A percentile compares a stretch with the other conserved stretches of the same genome.
phyloP scores from a whole-genome alignment of 92 coral and sea anemone genomes.

The Desmophyllum pertusum region DNA sequence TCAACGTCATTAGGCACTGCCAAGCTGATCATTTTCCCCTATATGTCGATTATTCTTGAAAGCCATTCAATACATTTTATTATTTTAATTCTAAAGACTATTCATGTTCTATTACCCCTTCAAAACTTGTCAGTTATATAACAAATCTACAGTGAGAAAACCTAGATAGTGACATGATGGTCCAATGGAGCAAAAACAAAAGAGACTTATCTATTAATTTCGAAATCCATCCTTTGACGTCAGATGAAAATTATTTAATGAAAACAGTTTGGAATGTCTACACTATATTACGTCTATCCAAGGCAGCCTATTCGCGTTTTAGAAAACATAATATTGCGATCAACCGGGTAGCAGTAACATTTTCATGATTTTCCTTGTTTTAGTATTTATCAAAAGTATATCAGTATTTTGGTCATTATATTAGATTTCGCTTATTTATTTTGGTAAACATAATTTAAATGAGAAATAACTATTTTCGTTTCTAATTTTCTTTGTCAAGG shows the following conservation, averaged over 20 bases:
- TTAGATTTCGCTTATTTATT: not conserved
- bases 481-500: not conserved
- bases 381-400: not conserved
- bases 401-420: not conserved
- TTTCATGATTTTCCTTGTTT: not conserved
- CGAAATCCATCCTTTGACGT: too few relatives aligned
- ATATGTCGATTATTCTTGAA: not conserved
- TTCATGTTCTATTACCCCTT: not conserved
- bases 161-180: not conserved
- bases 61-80: too few relatives aligned
- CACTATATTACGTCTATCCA: not conserved
- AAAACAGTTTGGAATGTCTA: not conserved
- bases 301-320: not conserved
- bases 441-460: not conserved
- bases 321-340: not conserved
- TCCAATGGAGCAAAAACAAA: not conserved
- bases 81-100: too few relatives aligned
- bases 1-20: not conserved
- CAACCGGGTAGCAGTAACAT: not conserved
- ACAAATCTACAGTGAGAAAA: not conserved
- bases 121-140: not conserved
- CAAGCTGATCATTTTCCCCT: not conserved
- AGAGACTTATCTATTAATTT: not conserved
- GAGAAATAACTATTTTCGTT: not conserved
- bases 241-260: too few relatives aligned